Evolutionary conservation across 2,888 invertebrate species (phyloP), one percentile per base, ranked within the genome.

Genomic region (Chelonus formosanus): DNA sequence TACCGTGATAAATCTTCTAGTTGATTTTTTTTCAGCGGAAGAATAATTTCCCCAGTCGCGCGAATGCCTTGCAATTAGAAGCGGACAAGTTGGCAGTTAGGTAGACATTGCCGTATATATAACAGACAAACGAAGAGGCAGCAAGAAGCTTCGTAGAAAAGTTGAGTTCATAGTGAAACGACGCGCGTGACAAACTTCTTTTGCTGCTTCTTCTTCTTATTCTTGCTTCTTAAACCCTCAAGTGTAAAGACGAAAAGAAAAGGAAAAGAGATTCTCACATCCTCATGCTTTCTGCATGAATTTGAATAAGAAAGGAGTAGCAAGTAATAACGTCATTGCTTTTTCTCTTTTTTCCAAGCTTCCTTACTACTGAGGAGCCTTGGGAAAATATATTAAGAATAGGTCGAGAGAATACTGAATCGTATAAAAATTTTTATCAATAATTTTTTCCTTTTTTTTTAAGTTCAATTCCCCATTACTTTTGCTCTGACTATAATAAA

Each of bases 261-360:
- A 52, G 32, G 34, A 50, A 34, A 62, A 44, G 53, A 47, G 44
- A 47, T 48, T 62, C 43, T 52, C 53, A 44, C 61, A 50, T 52
- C 53, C 43, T 61, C 35, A 31, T 61, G 4, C 59, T 36, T 53
- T 32, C 34, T 43, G 60, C 53, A 61, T 59, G 67, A 66, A 71
- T 71, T 71, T 71, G 70, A 71, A 71, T 71, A 70, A 71, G 69
- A 71, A 71, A 69, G 63, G 65, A 71, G 68, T 63, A 53, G 56
- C 68, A 68, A 68, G 69, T 69, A 70, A 71, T 71, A 71, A 70
- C 69, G 68, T 66, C 60, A 53, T 52, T 60, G 55, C 60, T 60
- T 31, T 47, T 64, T 62, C 59, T 50, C 45, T 62, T 54, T 48
- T 62, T 62, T 60, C 65, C 59, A 57, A 62, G 47, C 43, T 43